Evolutionary conservation across 2,888 invertebrate species (phyloP).

Genomic region (Apomyelois bistriatella): DNA sequence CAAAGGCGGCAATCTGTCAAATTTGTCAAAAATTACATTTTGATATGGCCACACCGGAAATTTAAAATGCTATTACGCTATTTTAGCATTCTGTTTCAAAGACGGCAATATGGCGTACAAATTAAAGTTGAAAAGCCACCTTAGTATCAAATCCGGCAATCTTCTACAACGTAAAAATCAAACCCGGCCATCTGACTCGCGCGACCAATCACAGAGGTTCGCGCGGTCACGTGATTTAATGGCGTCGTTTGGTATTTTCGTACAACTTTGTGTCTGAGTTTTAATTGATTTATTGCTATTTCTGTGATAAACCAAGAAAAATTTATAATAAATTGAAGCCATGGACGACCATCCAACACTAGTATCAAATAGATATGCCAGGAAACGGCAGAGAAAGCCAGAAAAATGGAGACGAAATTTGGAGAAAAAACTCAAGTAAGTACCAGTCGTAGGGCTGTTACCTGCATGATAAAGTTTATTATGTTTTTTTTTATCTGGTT

Average conservation of each 20-base stretch:
- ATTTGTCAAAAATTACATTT: too few species aligned
- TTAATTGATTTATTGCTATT: too few species aligned
- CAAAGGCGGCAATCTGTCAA: not conserved
- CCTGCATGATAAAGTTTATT: not conserved
- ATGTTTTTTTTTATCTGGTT: not conserved
- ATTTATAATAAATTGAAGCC: too few species aligned
- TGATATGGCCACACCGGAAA: not conserved
- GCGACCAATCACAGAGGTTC: not conserved
- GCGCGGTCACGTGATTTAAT: not conserved
- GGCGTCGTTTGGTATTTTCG: too few species aligned
- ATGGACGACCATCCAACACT: not conserved
- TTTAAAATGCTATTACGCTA: not conserved
- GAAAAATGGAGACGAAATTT: not conserved
- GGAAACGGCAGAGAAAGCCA: not conserved
- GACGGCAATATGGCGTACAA: not conserved
- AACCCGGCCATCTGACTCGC: not conserved
- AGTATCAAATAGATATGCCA: not conserved
- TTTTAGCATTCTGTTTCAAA: not conserved
- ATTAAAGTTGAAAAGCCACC: not conserved
- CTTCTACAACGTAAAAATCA: not conserved
- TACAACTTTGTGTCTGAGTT: too few species aligned
- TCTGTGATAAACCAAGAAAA: too few species aligned
- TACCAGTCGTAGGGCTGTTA: not conserved
- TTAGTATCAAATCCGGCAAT: not conserved
- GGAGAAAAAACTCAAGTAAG: constrained; percentile 1